Evolutionary conservation across 2,113 vertebrate genomes (phyloP).

Genomic region (Numenius arquata): DNA sequence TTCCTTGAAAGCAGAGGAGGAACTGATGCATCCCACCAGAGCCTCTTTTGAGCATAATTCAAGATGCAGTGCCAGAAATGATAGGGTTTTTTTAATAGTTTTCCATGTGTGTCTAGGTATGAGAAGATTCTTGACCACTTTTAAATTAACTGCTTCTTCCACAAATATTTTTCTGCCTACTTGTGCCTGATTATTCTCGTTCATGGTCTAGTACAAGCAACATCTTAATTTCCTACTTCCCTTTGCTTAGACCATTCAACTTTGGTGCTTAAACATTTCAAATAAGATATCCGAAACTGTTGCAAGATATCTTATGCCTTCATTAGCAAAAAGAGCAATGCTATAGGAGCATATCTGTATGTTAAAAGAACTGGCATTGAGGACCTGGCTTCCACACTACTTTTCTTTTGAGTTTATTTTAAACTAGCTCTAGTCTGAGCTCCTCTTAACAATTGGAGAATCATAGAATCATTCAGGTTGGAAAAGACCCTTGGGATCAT

Average conservation of each 20-base stretch:
- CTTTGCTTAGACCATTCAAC: neutral
- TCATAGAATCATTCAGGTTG: too few relatives aligned
- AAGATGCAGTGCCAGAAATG: neutral
- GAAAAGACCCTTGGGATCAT: too few relatives aligned
- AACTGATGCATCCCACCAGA: neutral
- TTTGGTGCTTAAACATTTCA: neutral
- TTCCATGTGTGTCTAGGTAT: neutral
- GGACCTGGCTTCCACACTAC: neutral
- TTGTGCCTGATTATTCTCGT: neutral
- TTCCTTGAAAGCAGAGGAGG: neutral
- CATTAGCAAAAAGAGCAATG: neutral
- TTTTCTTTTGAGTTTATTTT: neutral
- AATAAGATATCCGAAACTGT: neutral
- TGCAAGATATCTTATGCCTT: neutral
- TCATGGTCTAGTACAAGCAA: neutral
- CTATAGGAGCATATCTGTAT: neutral
- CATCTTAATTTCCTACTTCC: neutral
- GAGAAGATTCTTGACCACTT: neutral
- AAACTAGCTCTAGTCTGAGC: neutral
- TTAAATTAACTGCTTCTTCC: neutral
- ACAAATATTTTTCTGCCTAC: neutral
- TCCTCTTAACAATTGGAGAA: neutral
- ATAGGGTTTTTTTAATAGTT: neutral
- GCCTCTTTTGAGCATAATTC: neutral
- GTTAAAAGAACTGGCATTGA: neutral